phyloP scores from a whole-genome alignment of 2,888 invertebrate species.

The Cephalotes varians region DNA sequence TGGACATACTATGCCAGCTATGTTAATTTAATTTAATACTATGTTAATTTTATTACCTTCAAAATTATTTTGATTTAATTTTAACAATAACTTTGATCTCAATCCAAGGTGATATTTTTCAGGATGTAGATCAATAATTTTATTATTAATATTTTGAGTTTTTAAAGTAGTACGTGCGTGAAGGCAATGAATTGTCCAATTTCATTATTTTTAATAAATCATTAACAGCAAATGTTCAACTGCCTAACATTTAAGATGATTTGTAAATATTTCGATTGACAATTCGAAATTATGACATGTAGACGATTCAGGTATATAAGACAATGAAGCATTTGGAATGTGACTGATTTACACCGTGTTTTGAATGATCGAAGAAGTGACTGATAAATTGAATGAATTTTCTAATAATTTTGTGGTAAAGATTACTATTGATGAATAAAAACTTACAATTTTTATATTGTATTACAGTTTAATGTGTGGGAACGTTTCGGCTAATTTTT shows the following conservation, averaged over 20 bases:
- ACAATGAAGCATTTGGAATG: neutral
- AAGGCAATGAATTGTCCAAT: neutral
- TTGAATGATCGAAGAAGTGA: neutral
- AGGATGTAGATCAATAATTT: neutral
- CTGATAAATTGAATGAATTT: neutral
- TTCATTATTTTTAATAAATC: conserved; percentile 1
- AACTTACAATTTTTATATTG: no score
- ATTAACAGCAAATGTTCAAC: neutral
- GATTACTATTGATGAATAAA: no score
- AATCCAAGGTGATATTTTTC: neutral
- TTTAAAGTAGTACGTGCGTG: neutral
- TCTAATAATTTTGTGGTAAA: no score
- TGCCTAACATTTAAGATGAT: neutral
- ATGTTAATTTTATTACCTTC: neutral
- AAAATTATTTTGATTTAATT: neutral
- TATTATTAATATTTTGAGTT: neutral
- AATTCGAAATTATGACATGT: neutral
- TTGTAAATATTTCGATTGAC: neutral
- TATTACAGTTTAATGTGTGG: no score
- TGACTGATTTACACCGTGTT: neutral
- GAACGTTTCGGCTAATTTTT: no score
- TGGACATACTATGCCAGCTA: no score
- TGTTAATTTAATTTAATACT: no score
- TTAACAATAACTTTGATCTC: neutral
- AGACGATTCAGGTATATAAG: neutral